A percentile compares a stretch with the other conserved stretches of the same genome.
Conservation (phyloP, 2,797 vertebrate genomes). For the Rhabdomys pumilio region DNA sequence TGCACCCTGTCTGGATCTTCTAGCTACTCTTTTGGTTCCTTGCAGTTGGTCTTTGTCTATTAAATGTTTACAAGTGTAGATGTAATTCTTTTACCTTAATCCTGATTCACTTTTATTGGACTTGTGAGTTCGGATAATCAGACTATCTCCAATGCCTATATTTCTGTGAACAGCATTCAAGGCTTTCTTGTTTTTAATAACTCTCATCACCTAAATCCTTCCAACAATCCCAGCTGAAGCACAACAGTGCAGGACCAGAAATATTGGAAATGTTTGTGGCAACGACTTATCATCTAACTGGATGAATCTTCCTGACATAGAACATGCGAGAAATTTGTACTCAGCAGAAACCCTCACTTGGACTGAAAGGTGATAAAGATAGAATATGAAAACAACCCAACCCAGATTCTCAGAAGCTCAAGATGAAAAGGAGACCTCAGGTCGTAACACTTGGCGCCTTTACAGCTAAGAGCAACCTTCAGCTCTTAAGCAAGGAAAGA, state of each 20-base stretch:
- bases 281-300: background rate
- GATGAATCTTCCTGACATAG: background rate
- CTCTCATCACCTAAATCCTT: background rate
- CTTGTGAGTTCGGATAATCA: background rate
- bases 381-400: background rate
- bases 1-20: background rate
- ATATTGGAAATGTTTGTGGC: background rate
- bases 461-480: background rate
- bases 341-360: background rate
- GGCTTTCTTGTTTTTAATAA: background rate
- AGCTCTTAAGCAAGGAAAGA: background rate
- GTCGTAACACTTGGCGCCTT: background rate
- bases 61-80: background rate
- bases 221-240: background rate
- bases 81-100: constrained; percentile 33
- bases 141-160: background rate
- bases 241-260: background rate
- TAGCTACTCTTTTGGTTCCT: background rate
- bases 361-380: background rate
- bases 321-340: background rate
- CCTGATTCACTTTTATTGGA: background rate
- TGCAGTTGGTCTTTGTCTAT: background rate
- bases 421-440: background rate
- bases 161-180: background rate
- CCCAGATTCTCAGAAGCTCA: background rate